Conservation (phyloP, 2,888 invertebrate genomes). For the Halocaridina rubra region DNA sequence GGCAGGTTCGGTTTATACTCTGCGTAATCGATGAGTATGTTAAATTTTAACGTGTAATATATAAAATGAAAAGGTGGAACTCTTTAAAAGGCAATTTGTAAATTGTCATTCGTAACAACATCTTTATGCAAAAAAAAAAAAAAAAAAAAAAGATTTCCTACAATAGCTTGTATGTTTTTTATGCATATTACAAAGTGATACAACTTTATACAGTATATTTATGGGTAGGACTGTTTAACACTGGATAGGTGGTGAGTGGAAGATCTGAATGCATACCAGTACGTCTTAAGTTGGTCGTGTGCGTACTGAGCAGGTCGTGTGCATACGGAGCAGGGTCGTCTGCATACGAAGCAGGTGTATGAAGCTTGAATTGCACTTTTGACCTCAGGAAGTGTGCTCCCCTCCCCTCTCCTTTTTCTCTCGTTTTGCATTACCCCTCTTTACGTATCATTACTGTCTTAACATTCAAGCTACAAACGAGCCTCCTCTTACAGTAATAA, state of each 20-base stretch:
- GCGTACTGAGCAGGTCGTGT: conserved; percentile 18
- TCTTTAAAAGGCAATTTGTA: background rate
- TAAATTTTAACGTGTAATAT: too few relatives aligned
- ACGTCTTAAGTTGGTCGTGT: background rate
- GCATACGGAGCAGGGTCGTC: too few relatives aligned
- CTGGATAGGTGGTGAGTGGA: conserved; percentile 9
- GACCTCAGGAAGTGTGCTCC: conserved; percentile 45
- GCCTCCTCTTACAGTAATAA: too few relatives aligned
- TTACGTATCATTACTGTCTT: too few relatives aligned
- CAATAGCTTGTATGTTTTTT: conserved; percentile 44
- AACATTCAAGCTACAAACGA: too few relatives aligned
- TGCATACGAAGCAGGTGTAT: conserved; percentile 22
- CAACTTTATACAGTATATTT: conserved; percentile 18
- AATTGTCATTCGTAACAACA: conserved; percentile 37
- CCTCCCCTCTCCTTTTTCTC: too few relatives aligned
- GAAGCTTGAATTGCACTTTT: conserved; percentile 30
- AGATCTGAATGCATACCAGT: background rate
- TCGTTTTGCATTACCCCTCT: too few relatives aligned
- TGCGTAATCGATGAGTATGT: too few relatives aligned
- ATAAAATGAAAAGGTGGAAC: too few relatives aligned
- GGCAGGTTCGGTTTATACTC: too few relatives aligned
- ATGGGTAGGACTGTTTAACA: conserved; percentile 32
- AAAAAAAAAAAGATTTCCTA: conserved; percentile 41
- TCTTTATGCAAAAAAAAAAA: conserved; percentile 31
- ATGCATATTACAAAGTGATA: conserved; percentile 42